Base-by-base conservation (phyloP, 2,113 vertebrate genomes). In the Psilopogon haemacephalus region DNA sequence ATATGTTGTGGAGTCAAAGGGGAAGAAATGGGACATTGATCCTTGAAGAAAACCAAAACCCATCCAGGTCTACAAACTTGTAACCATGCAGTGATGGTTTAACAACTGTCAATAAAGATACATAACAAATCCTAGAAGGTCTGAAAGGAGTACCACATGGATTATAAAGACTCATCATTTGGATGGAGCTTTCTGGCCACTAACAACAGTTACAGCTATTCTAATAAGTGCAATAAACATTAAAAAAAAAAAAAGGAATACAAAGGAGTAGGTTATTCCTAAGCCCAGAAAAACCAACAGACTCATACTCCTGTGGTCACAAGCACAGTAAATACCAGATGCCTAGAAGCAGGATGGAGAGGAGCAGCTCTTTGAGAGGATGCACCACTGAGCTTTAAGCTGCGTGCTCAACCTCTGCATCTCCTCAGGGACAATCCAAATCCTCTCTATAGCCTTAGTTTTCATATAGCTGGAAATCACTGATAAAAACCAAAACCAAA, bases 361-460 rank as follows among this genome's bases (percentile, higher is more conserved):
- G 35, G 9, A 74, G 46, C 5, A 63, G n/a, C 23, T 30, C 37
- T 58, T 50, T 2, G 8, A 50, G 14, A 44, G 42, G 16, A 71
- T 12, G 19, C 4, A 26, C 26, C 48, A 38, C 17, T 27, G n/a
- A 52, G 38, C 16, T 63, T 38, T 24, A 72, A 60, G 20, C 18
- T 55, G 15, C 5, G 12, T 5, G 5, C 38, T 63, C 56, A 63
- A 20, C 16, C 9, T 64, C 67, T 26, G 5, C 42, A 46, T 3
- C 24, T 62, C 38, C 60, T 48, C 0, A 0, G 23, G 26, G 26
- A 64, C 38, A 27, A 4, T 16, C 24, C 13, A n/a, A 64, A 46
- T 52, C 60, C 46, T 67, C 50, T 10, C 9, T 40, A 20, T 8
- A 63, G 18, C 28, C 42, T 82, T 11, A 9, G 15, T 24, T 20